Conservation (phyloP, 2,797 vertebrate species). For the Etheostoma perlongum region DNA sequence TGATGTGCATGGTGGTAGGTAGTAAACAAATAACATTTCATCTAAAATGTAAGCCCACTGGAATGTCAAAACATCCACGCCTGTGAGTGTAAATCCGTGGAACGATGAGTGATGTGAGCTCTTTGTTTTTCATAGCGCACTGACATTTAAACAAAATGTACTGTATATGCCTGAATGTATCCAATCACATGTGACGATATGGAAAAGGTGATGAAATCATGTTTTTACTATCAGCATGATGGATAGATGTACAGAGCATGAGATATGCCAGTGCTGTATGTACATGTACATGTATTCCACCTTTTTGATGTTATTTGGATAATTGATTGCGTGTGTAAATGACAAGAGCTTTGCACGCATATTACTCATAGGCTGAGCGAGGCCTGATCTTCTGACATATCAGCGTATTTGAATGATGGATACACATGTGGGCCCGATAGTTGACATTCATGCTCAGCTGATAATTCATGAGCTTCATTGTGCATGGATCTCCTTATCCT, state of each 20-base stretch:
- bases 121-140: constrained; percentile 42
- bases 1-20: constrained; percentile 57
- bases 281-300: constrained; percentile 17
- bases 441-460: constrained; percentile 75
- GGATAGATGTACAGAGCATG: constrained; percentile 42
- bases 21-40: constrained; percentile 58
- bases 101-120: constrained; percentile 50
- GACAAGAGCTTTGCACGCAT: constrained; percentile 54
- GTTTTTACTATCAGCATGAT: constrained; percentile 49
- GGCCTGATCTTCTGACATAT: constrained; percentile 68
- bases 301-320: constrained; percentile 62
- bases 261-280: constrained; percentile 26
- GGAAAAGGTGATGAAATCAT: constrained; percentile 57
- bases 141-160: constrained; percentile 58
- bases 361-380: constrained; percentile 46
- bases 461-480: constrained; percentile 77
- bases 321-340: constrained; percentile 71
- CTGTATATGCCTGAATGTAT: constrained; percentile 40
- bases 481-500: constrained; percentile 63
- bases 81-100: constrained; percentile 14
- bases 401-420: constrained; percentile 68
- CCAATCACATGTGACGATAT: constrained; percentile 50
- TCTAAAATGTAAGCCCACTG: constrained; percentile 50
- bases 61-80: constrained; percentile 44
- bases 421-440: constrained; percentile 56